Evolutionary conservation across 2,113 vertebrate genomes (phyloP).

Genomic region (Probosciger aterrimus): DNA sequence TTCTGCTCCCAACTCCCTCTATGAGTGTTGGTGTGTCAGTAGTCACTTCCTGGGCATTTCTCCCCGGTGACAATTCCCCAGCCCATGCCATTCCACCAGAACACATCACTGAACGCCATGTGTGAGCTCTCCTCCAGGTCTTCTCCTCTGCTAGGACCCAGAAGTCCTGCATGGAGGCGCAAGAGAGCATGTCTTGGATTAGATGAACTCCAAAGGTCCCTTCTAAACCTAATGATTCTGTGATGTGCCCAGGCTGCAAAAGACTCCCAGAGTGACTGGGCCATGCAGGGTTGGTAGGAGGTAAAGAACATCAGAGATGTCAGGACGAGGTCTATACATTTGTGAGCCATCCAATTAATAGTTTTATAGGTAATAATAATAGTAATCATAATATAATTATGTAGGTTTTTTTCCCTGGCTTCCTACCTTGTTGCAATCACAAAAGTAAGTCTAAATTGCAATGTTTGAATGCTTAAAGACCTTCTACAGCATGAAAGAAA

Average conservation of each 20-base stretch:
- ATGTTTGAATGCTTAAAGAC: rapidly evolving
- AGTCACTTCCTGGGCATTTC: background rate
- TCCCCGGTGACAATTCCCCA: background rate
- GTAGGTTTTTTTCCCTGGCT: background rate
- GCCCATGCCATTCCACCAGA: background rate
- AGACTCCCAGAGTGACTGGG: background rate
- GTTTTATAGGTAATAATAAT: background rate
- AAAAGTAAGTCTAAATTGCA: background rate
- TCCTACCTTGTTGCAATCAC: background rate
- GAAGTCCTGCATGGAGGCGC: background rate
- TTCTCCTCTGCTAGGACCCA: background rate
- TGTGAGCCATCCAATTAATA: background rate
- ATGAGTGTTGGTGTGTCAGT: rapidly evolving
- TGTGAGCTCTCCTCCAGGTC: background rate
- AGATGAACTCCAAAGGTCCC: background rate
- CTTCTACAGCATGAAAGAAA: background rate
- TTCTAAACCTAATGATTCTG: background rate
- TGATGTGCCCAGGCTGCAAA: background rate
- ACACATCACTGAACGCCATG: rapidly evolving
- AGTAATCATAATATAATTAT: background rate
- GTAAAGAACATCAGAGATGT: background rate
- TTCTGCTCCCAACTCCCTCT: rapidly evolving
- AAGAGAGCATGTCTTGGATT: background rate
- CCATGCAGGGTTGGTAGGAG: background rate
- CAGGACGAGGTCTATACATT: background rate